Base-by-base conservation (phyloP, 2,888 invertebrate species). In the Sepioteuthis lessoniana region DNA sequence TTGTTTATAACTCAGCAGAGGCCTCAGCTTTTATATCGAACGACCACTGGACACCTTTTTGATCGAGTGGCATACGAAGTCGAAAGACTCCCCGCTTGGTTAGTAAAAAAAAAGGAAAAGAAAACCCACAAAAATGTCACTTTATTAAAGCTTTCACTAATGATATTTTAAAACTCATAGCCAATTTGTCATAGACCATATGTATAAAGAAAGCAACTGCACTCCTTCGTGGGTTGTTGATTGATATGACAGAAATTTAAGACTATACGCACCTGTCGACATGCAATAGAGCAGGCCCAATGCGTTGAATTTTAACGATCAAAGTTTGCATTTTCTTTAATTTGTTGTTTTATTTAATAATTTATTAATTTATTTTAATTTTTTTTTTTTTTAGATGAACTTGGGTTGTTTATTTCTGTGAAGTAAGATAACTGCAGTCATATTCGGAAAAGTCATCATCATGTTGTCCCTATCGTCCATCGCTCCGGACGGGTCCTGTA, bases 111-210 rank as follows among this genome's bases (percentile, higher is more conserved):
- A 47, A 47, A 13, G 21, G 16, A 55, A 25, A 25, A 55, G 25
- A 42, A 42, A 42, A 42, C 7, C 42, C 42, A 42, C 42, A 42
- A 7, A n/a, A 76, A 10, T 76, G 76, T n/a, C n/a, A 76, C 10
- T 76, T 76, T n/a, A 76, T 76, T 76, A n/a, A 76, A 76, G n/a
- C n/a, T n/a, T 76, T 76, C n/a, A 76, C 35, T 76, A 76, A n/a
- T 76, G 16, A 76, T 35, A 35, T 76, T n/a, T 76, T 19, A n/a
- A 76, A 76, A n/a, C 13, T 2, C 35, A 35, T 16, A 19, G 2
- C 10, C 76, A 76, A 76, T n/a, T 35, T 35, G n/a, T 4, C 28
- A 28, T 25, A 7, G 5, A 2, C 55, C 25, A 55, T 31, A n/a
- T n/a, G n/a, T n/a, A 76, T 76, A n/a, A n/a, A 19, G 31, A 31